Percentiles rank a stretch among this genome's conserved stretches.
phyloP scores from a whole-genome alignment of 2,113 vertebrate species.

The Atlantisia rogersi region DNA sequence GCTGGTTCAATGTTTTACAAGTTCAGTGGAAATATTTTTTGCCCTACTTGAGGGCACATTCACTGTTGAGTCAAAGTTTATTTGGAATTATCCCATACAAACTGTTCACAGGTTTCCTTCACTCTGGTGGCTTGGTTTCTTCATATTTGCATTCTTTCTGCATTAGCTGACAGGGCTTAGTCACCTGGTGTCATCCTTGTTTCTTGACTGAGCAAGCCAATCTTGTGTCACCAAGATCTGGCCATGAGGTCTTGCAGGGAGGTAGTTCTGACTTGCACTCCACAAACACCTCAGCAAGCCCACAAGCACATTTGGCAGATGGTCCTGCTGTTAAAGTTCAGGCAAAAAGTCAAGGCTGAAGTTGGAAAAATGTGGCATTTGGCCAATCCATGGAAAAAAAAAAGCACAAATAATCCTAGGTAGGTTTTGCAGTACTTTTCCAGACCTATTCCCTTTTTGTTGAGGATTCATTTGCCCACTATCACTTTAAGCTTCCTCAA shows the following conservation, averaged over 20 bases:
- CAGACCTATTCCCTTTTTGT: neutral
- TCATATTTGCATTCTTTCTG: constrained; percentile 32
- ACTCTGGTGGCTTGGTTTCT: neutral
- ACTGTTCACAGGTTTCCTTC: neutral
- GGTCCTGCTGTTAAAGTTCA: neutral
- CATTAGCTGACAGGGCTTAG: constrained; percentile 22
- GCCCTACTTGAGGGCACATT: neutral
- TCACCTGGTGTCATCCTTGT: neutral
- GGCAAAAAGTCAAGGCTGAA: neutral
- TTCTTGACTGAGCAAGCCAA: constrained; percentile 20
- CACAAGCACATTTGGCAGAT: constrained; percentile 32
- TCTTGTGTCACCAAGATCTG: neutral
- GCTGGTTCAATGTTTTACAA: neutral
- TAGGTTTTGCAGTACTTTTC: constrained; percentile 30
- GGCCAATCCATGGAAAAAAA: neutral
- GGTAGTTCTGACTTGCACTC: constrained; percentile 44
- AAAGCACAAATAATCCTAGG: neutral
- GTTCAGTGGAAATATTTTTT: neutral
- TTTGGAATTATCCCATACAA: neutral
- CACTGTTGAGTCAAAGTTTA: neutral
- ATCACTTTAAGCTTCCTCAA: constrained; percentile 12
- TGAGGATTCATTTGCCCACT: neutral
- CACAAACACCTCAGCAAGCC: neutral
- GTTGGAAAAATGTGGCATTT: neutral
- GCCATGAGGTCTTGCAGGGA: neutral